Evolutionary conservation across 2,888 invertebrate genomes (phyloP).

Genomic region (Tenthredo distinguenda): DNA sequence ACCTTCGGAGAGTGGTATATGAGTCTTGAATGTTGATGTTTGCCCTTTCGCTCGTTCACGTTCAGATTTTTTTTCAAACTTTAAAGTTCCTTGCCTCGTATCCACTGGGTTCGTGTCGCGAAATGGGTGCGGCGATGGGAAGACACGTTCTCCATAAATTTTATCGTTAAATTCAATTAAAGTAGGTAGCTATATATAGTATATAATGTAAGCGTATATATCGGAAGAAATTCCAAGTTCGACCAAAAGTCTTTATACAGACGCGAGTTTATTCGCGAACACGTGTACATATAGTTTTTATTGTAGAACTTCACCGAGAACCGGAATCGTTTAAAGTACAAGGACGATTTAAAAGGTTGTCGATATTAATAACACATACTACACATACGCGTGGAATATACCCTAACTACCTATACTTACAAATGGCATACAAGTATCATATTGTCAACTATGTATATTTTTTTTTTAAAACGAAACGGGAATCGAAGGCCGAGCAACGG

Average conservation of each 20-base stretch:
- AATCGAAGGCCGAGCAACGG: conserved; percentile 41
- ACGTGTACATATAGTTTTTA: neutral
- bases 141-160: conserved; percentile 43
- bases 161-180: conserved; percentile 13
- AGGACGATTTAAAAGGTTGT: conserved; percentile 40
- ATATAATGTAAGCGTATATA: neutral
- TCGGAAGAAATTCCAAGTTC: neutral
- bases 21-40: conserved; percentile 26
- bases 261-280: neutral
- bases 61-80: neutral
- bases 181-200: neutral
- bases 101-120: neutral
- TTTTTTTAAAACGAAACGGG: neutral
- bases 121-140: neutral
- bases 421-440: conserved; percentile 47
- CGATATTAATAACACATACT: neutral
- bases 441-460: neutral
- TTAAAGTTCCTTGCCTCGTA: conserved; percentile 19
- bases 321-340: conserved; percentile 42
- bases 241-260: neutral
- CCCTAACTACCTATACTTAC: neutral
- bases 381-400: neutral
- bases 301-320: conserved; percentile 13
- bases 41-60: conserved; percentile 22
- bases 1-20: neutral